Percentiles rank a stretch among this genome's conserved stretches.
Conservation (phyloP, 1,140 invertebrate species). For the Camponotus floridanus region DNA sequence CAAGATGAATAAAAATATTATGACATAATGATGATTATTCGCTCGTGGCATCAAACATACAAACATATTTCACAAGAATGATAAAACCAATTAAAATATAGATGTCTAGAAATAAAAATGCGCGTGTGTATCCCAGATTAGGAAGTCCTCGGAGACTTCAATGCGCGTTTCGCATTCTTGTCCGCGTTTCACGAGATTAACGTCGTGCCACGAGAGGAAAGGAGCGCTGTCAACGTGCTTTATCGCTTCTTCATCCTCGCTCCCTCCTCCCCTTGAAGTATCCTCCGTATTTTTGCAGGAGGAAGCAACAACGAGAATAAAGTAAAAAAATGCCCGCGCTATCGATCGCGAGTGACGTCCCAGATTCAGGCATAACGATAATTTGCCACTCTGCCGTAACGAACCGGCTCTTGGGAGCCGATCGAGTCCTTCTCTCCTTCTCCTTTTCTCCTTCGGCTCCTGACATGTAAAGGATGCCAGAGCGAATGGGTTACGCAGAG, state of each 20-base stretch:
- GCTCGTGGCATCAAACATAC: not conserved
- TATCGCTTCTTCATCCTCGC: not conserved
- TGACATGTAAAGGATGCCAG: slow-evolving; percentile 9
- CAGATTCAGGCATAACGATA: slow-evolving; percentile 74
- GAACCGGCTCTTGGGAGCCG: slow-evolving; percentile 56
- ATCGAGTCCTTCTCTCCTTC: not conserved
- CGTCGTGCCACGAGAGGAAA: not conserved
- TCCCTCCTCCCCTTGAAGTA: not conserved
- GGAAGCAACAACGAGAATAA: slow-evolving; percentile 9
- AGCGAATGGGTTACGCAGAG: not conserved
- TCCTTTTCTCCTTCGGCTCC: not conserved
- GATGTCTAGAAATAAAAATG: not conserved
- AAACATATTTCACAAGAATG: not conserved
- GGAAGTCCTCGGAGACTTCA: not conserved
- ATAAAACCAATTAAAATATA: not conserved
- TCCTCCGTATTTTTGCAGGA: not conserved
- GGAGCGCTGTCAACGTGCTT: not conserved
- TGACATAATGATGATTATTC: no score
- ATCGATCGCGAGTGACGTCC: slow-evolving; percentile 65
- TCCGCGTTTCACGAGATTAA: not conserved
- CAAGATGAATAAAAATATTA: not conserved
- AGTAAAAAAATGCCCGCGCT: slow-evolving; percentile 50
- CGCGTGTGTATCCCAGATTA: no score
- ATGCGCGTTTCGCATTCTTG: slow-evolving; percentile 7
- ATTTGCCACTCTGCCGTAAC: slow-evolving; percentile 71